Base-by-base conservation (phyloP, 2,797 vertebrate species). In the Pseudomugil tenellus region DNA sequence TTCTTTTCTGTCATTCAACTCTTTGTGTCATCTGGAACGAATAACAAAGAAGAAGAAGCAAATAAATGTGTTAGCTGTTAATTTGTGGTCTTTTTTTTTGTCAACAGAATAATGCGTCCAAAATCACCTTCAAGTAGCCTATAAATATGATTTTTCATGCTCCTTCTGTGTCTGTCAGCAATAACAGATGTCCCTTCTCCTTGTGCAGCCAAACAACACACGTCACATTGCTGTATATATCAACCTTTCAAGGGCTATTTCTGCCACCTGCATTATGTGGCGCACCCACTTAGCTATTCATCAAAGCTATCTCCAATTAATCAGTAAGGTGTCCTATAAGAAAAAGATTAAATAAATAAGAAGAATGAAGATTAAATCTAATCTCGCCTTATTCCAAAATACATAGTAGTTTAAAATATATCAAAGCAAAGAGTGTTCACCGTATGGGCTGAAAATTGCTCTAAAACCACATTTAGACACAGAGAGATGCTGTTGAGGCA, bases 171-270 rank as follows among this genome's bases (percentile, higher is more conserved):
- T 28, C 14, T 28, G 26, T 29, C 14, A 53, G 13, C 8, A 17
- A 55, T 7, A 41, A 54, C 31, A 51, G 21, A 8, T 26, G 39
- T 11, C 28, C 12, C 34, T 58, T 59, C 3, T 68, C 35, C 46
- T 35, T 54, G 19, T 60, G 31, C 54, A 26, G 5, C 51, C 16
- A 26, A 29, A 3, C 28, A 54, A 29, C 49, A 67, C 64, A 71
- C 83, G 74, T 53, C 51, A 53, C 26, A 0, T 51, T 74, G 62
- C 66, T 78, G 70, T 79, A 43, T 81, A 46, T 21, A 21, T 11
- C n/a, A 82, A 87, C 80, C 78, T 84, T 87, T 79, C 53, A 57
- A 55, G 25, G 17, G 23, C 65, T 81, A 85, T 87, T 71, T 69
- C 60, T 62, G 32, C 65, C 74, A 58, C 72, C 67, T 70, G 72